Evolutionary conservation across 1,140 invertebrate species (phyloP).

Genomic region (Hylaeus volcanicus): DNA sequence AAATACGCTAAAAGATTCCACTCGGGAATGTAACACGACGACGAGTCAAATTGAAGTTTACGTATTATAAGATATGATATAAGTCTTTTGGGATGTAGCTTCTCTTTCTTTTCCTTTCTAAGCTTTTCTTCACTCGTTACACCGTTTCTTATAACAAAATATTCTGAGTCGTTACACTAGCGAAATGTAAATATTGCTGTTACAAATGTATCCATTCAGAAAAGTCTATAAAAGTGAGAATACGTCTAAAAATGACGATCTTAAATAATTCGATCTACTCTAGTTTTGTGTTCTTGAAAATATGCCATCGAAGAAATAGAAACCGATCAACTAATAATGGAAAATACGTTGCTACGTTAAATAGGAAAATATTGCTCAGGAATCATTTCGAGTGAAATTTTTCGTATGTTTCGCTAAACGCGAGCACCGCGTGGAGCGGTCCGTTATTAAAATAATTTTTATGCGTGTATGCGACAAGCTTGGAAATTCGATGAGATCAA

Average conservation of each 20-base stretch:
- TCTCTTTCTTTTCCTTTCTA: too few species aligned
- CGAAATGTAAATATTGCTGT: constrained; percentile 34
- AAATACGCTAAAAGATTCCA: constrained; percentile 15
- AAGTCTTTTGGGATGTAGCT: constrained; percentile 11
- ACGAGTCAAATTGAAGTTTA: neutral
- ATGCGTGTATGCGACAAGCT: constrained; percentile 1
- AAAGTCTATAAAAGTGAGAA: constrained; percentile 42
- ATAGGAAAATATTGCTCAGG: constrained; percentile 8
- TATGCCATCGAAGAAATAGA: neutral
- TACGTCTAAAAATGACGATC: constrained; percentile 1
- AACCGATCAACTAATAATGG: neutral
- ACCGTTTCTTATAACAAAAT: neutral
- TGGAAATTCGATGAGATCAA: constrained; percentile 13
- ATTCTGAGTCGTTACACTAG: neutral
- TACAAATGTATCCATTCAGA: constrained; percentile 59
- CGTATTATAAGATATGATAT: constrained; percentile 9
- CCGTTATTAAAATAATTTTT: constrained; percentile 30
- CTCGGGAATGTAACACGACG: constrained; percentile 6
- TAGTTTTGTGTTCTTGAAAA: neutral
- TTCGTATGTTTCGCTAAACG: constrained; percentile 25
- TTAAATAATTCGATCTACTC: neutral
- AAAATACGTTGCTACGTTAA: neutral
- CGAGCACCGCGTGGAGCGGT: neutral
- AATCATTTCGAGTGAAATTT: constrained; percentile 15
- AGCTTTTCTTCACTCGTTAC: neutral